These are phyloP conservation scores for Eremophila alpestris DNA, from an alignment of 2,797 vertebrate genomes.

Conservation along the genomic window DNA sequence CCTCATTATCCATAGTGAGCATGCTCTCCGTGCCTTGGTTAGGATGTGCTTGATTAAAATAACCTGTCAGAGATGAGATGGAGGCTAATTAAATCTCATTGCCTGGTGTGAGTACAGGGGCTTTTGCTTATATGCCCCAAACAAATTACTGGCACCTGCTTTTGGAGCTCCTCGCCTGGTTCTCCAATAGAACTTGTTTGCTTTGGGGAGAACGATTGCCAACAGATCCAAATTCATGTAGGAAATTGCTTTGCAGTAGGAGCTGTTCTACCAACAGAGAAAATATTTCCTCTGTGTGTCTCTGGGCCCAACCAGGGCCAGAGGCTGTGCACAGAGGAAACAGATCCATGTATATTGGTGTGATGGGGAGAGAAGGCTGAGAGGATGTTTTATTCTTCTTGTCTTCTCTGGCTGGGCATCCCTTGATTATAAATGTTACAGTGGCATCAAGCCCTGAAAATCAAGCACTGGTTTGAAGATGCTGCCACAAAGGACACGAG, in stretches of 20 bases:
- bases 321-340: background rate
- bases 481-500: rapidly evolving
- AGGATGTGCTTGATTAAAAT: constrained; percentile 2
- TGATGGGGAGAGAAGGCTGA: background rate
- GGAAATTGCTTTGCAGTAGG: background rate
- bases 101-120: background rate
- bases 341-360: background rate
- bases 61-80: background rate
- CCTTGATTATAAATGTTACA: background rate
- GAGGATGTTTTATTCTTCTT: background rate
- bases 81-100: background rate
- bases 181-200: background rate
- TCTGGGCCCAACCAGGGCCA: rapidly evolving
- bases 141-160: background rate
- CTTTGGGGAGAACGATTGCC: background rate
- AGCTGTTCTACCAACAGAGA: background rate
- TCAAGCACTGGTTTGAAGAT: background rate
- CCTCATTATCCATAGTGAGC: background rate
- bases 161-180: background rate
- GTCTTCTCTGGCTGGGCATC: background rate
- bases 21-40: background rate
- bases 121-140: background rate
- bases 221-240: background rate
- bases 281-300: background rate
- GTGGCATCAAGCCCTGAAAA: background rate